A percentile compares a stretch with the other conserved stretches of the same genome.
These are phyloP conservation scores for Menidia menidia DNA, from an alignment of 2,797 vertebrate genomes.

Conservation along the genomic window DNA sequence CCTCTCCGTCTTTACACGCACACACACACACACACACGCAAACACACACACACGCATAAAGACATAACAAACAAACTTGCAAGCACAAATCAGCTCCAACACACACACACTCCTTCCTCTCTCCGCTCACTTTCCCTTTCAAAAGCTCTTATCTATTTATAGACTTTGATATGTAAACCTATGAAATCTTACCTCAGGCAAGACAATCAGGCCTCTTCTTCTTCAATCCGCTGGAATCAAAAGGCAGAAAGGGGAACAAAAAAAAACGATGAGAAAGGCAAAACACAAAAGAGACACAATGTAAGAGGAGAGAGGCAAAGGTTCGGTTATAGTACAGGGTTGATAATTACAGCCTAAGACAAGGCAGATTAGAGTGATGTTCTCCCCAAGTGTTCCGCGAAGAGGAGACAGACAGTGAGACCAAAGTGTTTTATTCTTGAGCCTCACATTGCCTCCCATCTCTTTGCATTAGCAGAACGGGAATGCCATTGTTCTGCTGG, in stretches of 20 bases:
- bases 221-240: conserved; percentile 80
- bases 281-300: conserved; percentile 81
- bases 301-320: conserved; percentile 67
- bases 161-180: conserved; percentile 87
- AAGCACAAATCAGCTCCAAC: conserved; percentile 31
- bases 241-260: conserved; percentile 78
- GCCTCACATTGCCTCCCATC: conserved; percentile 65
- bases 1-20: conserved; percentile 62
- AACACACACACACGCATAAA: conserved; percentile 19
- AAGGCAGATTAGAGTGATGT: conserved; percentile 76
- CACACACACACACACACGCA: conserved; percentile 45
- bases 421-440: conserved; percentile 73
- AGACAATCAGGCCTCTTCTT: conserved; percentile 82
- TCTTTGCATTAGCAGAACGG: conserved; percentile 64
- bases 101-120: conserved; percentile 36
- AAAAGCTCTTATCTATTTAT: conserved; percentile 86
- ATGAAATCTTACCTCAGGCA: conserved; percentile 84
- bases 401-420: conserved; percentile 70
- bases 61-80: conserved; percentile 49
- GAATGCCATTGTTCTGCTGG: conserved; percentile 33
- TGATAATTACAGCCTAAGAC: conserved; percentile 81
- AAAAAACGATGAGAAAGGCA: conserved; percentile 74
- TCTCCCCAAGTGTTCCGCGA: conserved; percentile 71
- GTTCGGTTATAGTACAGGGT: conserved; percentile 62
- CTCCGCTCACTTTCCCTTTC: conserved; percentile 78